Base-by-base conservation (phyloP, 2,113 vertebrate species). In the Psilopsiagon aymara region DNA sequence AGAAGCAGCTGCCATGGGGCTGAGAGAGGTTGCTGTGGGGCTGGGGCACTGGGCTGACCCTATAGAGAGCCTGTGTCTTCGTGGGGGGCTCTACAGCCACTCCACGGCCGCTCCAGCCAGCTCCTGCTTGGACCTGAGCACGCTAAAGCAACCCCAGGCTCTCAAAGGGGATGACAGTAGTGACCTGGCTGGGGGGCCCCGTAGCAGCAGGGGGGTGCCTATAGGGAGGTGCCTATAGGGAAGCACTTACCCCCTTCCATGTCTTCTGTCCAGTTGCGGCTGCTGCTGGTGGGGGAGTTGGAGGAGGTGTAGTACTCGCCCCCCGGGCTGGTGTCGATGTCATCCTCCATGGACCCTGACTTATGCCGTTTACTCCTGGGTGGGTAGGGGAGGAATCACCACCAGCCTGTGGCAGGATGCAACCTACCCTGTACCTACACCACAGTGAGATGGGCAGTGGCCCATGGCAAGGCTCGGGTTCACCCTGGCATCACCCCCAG, bases 261-360 rank as follows among this genome's bases (percentile, higher is more conserved):
- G 95, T 99, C 99, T 82, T 99, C 99, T 39, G 98, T 99, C 99
- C 99, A 99, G 98, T 99, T 99, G 91, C 99, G 98, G 97, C 98
- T 99, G 98, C 99, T 99, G 98, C 99, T 99, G 86, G 99, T 99
- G 68, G 99, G 99, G 53, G 99, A 99, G 88, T 98, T 99, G 68
- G 99, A 99, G 47, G 99, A 99, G 70, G 99, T 98, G 98, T 99
- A 99, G 96, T 99, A 99, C 90, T 99, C 99, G 41, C 99, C 99
- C 44, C 99, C 99, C 0, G 99, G 99, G 96, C 99, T 99, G 90
- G 98, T 98, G 96, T 99, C 99, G 23, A 99, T 98, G 92, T 99
- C 99, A 4, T 99, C 99, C 97, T 99, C 99, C 98, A 99, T 98
- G 64, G 99, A 99, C 93, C 99, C 99, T 6, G 99, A 99, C 96